These are phyloP conservation scores for Siderastrea siderea DNA, from an alignment of 92 coral and sea anemone species.

Conservation along the genomic window DNA sequence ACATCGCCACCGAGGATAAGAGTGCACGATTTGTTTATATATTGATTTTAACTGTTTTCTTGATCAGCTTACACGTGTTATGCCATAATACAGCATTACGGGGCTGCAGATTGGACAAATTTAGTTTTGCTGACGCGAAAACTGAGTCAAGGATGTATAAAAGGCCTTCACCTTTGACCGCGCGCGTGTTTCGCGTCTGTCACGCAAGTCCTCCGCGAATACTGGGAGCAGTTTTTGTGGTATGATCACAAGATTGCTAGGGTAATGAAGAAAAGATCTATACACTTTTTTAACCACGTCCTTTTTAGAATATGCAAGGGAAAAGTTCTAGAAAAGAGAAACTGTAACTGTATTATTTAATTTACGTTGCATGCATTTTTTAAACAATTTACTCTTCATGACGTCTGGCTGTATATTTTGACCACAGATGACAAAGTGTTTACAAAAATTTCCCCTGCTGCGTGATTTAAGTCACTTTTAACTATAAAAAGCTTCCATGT, in stretches of 20 bases:
- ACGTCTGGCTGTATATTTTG: neutral
- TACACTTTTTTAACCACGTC: neutral
- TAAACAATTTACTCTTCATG: conserved; percentile 14
- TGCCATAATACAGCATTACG: neutral
- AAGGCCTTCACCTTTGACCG: neutral
- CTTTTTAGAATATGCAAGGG: neutral
- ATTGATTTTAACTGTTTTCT: neutral
- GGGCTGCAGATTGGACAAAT: neutral
- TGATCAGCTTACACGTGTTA: neutral
- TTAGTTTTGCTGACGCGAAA: neutral
- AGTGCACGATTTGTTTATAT: neutral
- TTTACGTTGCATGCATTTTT: conserved; percentile 14
- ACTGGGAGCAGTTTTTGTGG: neutral
- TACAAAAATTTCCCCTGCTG: neutral
- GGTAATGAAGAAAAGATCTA: neutral
- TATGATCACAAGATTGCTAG: neutral
- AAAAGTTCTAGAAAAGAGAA: neutral
- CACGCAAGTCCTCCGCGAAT: conserved; percentile 20
- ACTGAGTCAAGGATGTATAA: neutral
- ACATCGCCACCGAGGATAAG: neutral
- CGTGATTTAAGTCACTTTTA: neutral
- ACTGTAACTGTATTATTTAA: neutral
- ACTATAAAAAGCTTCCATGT: neutral
- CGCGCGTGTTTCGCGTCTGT: conserved; percentile 46
- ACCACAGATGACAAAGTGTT: conserved; percentile 1